These are phyloP conservation scores for Pocillopora verrucosa DNA, from an alignment of 64 coral and sea anemone genomes.

Conservation along the genomic window DNA sequence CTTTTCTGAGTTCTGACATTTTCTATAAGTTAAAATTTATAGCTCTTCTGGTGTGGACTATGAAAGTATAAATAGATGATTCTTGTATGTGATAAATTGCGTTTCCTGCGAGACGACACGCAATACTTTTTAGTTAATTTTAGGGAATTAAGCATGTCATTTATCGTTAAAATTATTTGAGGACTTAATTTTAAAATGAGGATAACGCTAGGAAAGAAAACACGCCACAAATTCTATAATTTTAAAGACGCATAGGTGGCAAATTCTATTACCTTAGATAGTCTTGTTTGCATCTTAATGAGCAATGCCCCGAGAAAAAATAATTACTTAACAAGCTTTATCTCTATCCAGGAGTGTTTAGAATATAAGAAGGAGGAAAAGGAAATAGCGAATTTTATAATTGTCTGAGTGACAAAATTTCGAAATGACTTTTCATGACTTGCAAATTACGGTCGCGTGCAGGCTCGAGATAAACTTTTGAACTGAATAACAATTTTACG, in stretches of 20 bases:
- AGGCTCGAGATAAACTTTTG: background rate
- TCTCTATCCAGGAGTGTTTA: background rate
- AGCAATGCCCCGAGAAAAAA: background rate
- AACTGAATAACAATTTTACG: background rate
- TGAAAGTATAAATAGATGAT: constrained; percentile 31
- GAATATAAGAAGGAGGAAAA: background rate
- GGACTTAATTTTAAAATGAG: background rate
- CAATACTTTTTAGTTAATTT: background rate
- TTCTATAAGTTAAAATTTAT: constrained; percentile 16
- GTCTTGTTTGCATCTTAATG: background rate
- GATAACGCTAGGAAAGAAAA: background rate
- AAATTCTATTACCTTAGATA: background rate
- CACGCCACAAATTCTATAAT: background rate
- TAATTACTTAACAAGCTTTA: background rate
- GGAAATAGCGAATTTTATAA: background rate
- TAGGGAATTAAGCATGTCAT: background rate
- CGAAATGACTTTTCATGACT: background rate
- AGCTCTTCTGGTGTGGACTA: constrained; percentile 14
- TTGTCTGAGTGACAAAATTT: background rate
- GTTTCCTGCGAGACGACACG: constrained; percentile 13
- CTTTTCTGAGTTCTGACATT: constrained; percentile 7
- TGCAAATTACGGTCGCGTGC: constrained; percentile 3
- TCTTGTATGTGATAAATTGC: background rate
- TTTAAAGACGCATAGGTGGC: background rate
- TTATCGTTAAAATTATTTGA: background rate